Percentiles rank a stretch among this genome's conserved stretches.
Conservation (phyloP, 2,797 vertebrate genomes). For the Atherinosoma microstoma region DNA sequence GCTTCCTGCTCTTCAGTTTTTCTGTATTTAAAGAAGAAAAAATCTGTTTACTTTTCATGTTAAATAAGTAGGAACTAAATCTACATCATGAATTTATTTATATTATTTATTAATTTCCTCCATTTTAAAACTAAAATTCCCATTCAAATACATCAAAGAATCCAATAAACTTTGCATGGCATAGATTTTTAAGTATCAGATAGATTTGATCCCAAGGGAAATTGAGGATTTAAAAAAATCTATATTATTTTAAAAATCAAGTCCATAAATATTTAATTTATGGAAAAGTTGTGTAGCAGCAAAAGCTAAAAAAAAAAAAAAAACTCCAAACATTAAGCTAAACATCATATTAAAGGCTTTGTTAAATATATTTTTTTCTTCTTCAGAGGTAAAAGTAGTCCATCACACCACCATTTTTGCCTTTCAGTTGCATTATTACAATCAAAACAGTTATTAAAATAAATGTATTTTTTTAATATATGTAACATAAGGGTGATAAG, state of each 20-base stretch:
- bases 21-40: not conserved
- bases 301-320: not conserved
- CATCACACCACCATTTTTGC: not conserved
- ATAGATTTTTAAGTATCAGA: not conserved
- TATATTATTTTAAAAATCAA: not conserved
- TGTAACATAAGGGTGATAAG: slow-evolving; percentile 4
- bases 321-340: not conserved
- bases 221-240: not conserved
- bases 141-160: not conserved
- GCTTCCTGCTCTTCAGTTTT: not conserved
- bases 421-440: slow-evolving; percentile 21
- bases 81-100: not conserved
- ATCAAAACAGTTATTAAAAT: slow-evolving; percentile 8
- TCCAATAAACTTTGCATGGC: not conserved
- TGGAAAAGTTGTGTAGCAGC: not conserved
- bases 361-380: not conserved
- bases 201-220: too few species aligned
- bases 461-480: slow-evolving; percentile 17
- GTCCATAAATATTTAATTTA: not conserved
- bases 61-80: not conserved
- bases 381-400: not conserved
- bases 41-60: not conserved
- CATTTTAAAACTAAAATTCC: not conserved
- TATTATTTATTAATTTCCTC: not conserved
- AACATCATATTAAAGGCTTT: not conserved